Evolutionary conservation across 2,888 invertebrate genomes (phyloP), one percentile per base, ranked within the genome.

Genomic region (Julus scandinavius): DNA sequence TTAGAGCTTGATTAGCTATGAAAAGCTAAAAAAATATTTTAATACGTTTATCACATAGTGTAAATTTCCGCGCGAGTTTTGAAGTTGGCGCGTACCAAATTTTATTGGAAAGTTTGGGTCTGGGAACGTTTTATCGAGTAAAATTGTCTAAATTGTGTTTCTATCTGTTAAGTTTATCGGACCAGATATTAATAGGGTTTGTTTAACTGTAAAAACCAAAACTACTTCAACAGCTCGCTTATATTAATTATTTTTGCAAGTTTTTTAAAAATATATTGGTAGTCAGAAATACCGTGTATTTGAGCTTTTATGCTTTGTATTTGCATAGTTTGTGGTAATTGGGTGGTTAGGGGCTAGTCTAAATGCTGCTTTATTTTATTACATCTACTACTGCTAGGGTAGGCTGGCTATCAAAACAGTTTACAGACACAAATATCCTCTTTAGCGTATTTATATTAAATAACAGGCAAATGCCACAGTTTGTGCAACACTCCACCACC

Each of bases 401-500:
- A 41, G 29, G 85, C 15, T n/a, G 41, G 85, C 15, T n/a, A 85
- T 41, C 85, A 41, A 41, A 85, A 41, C 85, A 49, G 41, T 85
- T 41, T 17, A 85, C 85, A 85, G 85, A 85, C 85, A 41, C 85
- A 85, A 49, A 85, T 85, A n/a, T 38, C 49, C 2, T 9, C 40
- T 85, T 85, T 85, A 41, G 49, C 38, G 45, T 85, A 49, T 85
- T 85, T 83, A 83, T 83, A 20, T 29, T 83, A 41, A 85, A 85
- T 41, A 20, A 85, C 11, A 41, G 20, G n/a, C 41, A 72, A 72
- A 72, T 72, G 72, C 72, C 72, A 72, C 29, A n/a, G 72, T 29
- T 29, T n/a, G 29, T 72, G 72, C 72, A 85, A 85, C 40, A n/a
- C 41, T 41, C 85, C 49, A 85, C 85, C 85, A 85, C 85, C 85